Percentiles rank a stretch among this genome's conserved stretches.
phyloP scores from a whole-genome alignment of 1,140 invertebrate species.

The Leptopilina boulardi region DNA sequence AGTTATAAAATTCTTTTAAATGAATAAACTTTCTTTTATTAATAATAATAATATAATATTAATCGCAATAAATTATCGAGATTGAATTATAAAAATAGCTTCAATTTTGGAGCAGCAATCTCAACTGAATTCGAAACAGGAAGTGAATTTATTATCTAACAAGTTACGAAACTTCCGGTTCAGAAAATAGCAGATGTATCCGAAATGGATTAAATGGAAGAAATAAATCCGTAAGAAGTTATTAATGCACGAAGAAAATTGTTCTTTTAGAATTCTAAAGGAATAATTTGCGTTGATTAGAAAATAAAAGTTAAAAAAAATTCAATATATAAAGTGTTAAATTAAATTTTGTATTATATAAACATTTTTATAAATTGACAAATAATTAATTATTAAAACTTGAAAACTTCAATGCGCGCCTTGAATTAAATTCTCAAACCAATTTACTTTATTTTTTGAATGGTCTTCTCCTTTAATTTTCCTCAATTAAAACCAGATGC shows the following conservation, averaged over 20 bases:
- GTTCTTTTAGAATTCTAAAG: not conserved
- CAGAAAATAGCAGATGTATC: slow-evolving; percentile 17
- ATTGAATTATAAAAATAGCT: not conserved
- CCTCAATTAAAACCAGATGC: slow-evolving; percentile 12
- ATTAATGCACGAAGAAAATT: not conserved
- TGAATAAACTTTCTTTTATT: too few species aligned
- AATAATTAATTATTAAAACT: not conserved
- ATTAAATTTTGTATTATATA: too few species aligned
- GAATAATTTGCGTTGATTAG: not conserved
- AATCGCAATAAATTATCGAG: not conserved
- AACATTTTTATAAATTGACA: too few species aligned
- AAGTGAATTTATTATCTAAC: slow-evolving; percentile 3
- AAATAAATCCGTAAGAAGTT: not conserved
- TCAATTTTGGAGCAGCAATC: not conserved
- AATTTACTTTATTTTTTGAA: not conserved
- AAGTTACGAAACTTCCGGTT: not conserved
- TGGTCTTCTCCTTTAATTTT: not conserved
- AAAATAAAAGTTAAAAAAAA: too few species aligned
- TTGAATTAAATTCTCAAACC: not conserved
- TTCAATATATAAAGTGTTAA: too few species aligned
- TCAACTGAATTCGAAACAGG: not conserved
- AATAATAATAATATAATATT: too few species aligned
- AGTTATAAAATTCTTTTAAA: too few species aligned
- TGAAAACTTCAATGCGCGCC: not conserved
- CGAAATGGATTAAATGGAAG: not conserved